Percentiles rank a stretch among this genome's conserved stretches.
These are phyloP conservation scores for Ageneiosus marmoratus DNA, from an alignment of 2,113 vertebrate genomes.

Conservation along the genomic window DNA sequence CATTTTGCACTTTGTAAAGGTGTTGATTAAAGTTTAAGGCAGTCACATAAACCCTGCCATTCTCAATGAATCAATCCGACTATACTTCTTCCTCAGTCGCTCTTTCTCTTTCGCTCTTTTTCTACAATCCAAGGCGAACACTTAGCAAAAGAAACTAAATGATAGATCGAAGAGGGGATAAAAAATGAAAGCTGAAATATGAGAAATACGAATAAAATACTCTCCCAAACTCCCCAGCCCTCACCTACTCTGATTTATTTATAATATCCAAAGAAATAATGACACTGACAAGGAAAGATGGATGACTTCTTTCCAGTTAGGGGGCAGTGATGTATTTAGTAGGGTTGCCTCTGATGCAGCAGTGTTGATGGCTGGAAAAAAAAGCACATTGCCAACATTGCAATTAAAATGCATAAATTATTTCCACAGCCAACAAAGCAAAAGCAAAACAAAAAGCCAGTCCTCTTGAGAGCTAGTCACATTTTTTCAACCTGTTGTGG, in stretches of 20 bases:
- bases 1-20: conserved; percentile 41
- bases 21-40: conserved; percentile 58
- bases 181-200: conserved; percentile 41
- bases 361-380: conserved; percentile 43
- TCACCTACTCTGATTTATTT: conserved; percentile 44
- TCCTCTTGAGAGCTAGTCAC: conserved; percentile 33
- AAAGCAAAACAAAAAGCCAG: conserved; percentile 29
- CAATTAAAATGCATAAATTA: conserved; percentile 59
- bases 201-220: conserved; percentile 8
- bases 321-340: conserved; percentile 43
- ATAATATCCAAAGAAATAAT: conserved; percentile 42
- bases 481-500: conserved; percentile 43
- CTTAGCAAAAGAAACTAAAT: conserved; percentile 6
- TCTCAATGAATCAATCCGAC: conserved; percentile 55
- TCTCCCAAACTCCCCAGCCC: conserved; percentile 1
- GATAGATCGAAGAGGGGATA: conserved; percentile 20
- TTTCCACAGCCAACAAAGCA: conserved; percentile 29
- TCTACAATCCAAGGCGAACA: conserved; percentile 46
- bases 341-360: conserved; percentile 15
- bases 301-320: conserved; percentile 49
- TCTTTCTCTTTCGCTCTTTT: background rate
- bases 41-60: conserved; percentile 44
- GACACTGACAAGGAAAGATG: conserved; percentile 39
- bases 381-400: conserved; percentile 51
- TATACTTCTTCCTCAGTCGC: conserved; percentile 7